Evolutionary conservation across 2,888 invertebrate genomes (phyloP), one percentile per base, ranked within the genome.

Genomic region (Tubiluchus corallicola): DNA sequence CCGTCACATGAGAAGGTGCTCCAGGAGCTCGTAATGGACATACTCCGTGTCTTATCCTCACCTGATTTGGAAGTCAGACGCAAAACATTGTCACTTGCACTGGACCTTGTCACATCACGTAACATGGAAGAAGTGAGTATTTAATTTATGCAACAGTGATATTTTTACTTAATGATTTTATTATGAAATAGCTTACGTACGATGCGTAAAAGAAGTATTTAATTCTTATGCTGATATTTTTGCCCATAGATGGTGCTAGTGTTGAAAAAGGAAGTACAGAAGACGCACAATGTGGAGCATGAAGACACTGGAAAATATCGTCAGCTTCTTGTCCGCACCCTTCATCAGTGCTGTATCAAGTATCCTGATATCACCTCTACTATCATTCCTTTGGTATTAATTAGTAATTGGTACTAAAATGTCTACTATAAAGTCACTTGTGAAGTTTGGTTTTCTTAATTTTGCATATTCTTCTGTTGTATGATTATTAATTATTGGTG

Each of bases 291-390:
- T 58, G 68, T n/a, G n/a, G n/a, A n/a, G n/a, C n/a, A n/a, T n/a
- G 96, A 96, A 64, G 94, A 96, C 62, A 83, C 87, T 16, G 88
- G 85, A 50, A 84, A 82, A 66, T 98, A 98, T 66, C 72, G 90
- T 0, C 94, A 94, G 68, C 72, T 96, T 50, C 72, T 98, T 21
- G 96, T 99, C 38, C 74, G 88, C 46, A 96, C 96, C 0, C 67
- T 98, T 52, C 96, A 98, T 66, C 74, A 80, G 29, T 88, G 88
- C 58, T 84, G 84, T 44, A 80, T 92, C 54, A 88, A 88, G 55
- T 67, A 66, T 56, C 66, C 66, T 13, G 66, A 68, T 64, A 90
- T 94, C 45, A 90, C 92, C 5, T 76, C 77, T 43, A 77, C 79
- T 47, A 87, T 96, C 42, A 87, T 94, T 52, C 96, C 96, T 17